Percentiles rank a stretch among this genome's conserved stretches.
Conservation (phyloP, 2,888 invertebrate genomes). For the Drosophila neutralis region DNA sequence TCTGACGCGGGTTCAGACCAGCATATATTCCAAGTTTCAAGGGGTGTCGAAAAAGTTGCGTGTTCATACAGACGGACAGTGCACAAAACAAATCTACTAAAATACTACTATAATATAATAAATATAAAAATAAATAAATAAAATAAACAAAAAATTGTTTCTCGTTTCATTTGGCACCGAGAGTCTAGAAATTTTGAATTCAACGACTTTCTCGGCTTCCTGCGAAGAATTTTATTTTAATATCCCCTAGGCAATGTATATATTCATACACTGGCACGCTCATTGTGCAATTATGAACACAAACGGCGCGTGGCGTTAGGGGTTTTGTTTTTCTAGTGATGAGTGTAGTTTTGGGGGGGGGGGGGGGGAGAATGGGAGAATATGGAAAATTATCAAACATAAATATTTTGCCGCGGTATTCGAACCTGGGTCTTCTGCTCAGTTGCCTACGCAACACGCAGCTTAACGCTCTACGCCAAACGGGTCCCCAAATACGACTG, state of each 20-base stretch:
- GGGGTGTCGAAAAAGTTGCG: too few relatives aligned
- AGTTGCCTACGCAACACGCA: too few relatives aligned
- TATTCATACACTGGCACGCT: constrained; percentile 53
- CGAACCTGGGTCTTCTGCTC: neutral
- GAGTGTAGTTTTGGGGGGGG: too few relatives aligned
- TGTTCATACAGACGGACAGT: too few relatives aligned
- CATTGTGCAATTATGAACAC: constrained; percentile 40
- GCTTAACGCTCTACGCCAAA: neutral
- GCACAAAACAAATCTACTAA: too few relatives aligned
- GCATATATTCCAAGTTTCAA: too few relatives aligned
- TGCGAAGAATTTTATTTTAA: constrained; percentile 53
- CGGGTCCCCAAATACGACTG: rapidly evolving
- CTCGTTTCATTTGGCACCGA: constrained; percentile 62
- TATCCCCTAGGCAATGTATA: constrained; percentile 51
- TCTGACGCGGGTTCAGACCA: too few relatives aligned
- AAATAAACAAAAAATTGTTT: constrained; percentile 34
- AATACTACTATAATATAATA: too few relatives aligned
- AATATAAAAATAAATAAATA: too few relatives aligned
- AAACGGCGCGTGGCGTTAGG: constrained; percentile 59
- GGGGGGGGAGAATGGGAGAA: neutral
- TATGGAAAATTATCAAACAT: neutral
- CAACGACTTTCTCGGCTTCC: constrained; percentile 64
- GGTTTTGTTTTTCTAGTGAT: constrained; percentile 5
- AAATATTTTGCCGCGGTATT: neutral
- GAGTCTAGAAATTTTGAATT: constrained; percentile 54